These are phyloP conservation scores for Caenorhabditis tropicalis DNA, from an alignment of 1,140 invertebrate genomes.

Conservation along the genomic window DNA sequence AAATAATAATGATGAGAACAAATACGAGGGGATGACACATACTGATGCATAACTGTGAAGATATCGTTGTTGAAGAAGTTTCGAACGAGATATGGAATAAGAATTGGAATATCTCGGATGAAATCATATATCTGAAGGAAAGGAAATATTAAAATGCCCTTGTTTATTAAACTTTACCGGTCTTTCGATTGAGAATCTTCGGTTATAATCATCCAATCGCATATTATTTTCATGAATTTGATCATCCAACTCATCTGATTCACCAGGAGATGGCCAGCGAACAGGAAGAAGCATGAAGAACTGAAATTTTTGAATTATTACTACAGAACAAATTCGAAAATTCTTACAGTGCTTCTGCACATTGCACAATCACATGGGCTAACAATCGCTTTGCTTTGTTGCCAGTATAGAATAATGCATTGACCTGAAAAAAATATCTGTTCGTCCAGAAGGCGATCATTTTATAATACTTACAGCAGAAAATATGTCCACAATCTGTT, in stretches of 20 bases:
- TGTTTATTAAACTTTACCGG: not conserved
- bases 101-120: not conserved
- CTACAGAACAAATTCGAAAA: not conserved
- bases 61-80: slow-evolving; percentile 28
- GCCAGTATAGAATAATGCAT: slow-evolving; percentile 18
- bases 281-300: slow-evolving; percentile 25
- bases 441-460: too few relatives aligned
- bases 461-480: not conserved
- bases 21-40: not conserved
- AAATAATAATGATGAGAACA: not conserved
- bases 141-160: too few relatives aligned
- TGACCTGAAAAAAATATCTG: not conserved
- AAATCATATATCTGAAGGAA: not conserved
- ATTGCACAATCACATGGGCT: slow-evolving; percentile 8
- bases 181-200: slow-evolving; percentile 4
- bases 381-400: slow-evolving; percentile 10
- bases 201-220: slow-evolving; percentile 5
- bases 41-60: slow-evolving; percentile 11
- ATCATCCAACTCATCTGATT: not conserved
- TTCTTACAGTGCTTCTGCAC: slow-evolving; percentile 12
- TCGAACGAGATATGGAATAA: not conserved
- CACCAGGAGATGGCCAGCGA: not conserved
- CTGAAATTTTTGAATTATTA: not conserved
- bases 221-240: not conserved
- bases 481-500: slow-evolving; percentile 14